phyloP scores from a whole-genome alignment of 2,888 invertebrate genomes.

The Phengaris arion region DNA sequence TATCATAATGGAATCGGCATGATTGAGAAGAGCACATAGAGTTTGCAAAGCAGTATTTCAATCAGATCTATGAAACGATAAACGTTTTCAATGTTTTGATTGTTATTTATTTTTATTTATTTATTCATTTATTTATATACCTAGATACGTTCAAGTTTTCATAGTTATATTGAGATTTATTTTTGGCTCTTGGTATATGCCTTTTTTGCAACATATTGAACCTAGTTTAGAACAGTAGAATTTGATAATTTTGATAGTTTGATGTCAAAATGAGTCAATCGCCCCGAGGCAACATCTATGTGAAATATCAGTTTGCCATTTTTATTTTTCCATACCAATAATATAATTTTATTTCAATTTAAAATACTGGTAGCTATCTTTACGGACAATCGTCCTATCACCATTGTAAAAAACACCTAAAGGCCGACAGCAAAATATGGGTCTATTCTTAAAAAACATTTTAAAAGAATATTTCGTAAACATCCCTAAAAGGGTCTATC shows the following conservation, averaged over 20 bases:
- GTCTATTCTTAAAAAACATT: not conserved
- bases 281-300: too few relatives aligned
- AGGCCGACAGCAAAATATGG: not conserved
- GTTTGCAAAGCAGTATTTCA: not conserved
- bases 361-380: too few relatives aligned
- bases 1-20: conserved; percentile 15
- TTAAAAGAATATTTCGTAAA: conserved; percentile 10
- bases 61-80: not conserved
- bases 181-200: not conserved
- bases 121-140: too few relatives aligned
- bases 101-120: too few relatives aligned
- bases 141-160: not conserved
- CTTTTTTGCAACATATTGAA: too few relatives aligned
- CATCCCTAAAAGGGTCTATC: conserved; percentile 3
- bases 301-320: too few relatives aligned
- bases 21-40: not conserved
- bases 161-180: not conserved
- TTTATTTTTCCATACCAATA: too few relatives aligned
- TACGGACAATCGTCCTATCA: not conserved
- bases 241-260: too few relatives aligned
- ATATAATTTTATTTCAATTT: too few relatives aligned
- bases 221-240: too few relatives aligned
- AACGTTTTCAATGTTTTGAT: not conserved
- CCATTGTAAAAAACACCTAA: not conserved
- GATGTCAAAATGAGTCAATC: too few relatives aligned